Percentiles rank a stretch among this genome's conserved stretches.
phyloP scores from a whole-genome alignment of 92 coral and sea anemone genomes.

The Plumapathes pennacea region DNA sequence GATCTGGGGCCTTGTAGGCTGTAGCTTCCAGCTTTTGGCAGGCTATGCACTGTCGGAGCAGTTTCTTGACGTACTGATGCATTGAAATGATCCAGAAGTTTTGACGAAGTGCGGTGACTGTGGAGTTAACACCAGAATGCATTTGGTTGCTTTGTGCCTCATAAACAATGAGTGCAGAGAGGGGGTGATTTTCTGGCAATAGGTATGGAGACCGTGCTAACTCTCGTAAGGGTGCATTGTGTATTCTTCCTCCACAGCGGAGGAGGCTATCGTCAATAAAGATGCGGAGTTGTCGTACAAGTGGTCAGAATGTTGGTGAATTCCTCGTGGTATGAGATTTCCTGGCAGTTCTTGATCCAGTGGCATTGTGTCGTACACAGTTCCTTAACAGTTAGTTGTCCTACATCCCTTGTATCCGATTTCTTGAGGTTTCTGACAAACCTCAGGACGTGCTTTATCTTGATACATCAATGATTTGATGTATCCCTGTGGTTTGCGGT shows the following conservation, averaged over 20 bases:
- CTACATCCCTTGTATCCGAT: too few relatives aligned
- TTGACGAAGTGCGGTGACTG: conserved; percentile 34
- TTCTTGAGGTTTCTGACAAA: too few relatives aligned
- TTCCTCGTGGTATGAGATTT: too few relatives aligned
- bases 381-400: too few relatives aligned
- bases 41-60: conserved; percentile 25
- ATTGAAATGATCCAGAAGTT: conserved; percentile 30
- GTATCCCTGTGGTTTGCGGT: too few relatives aligned
- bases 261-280: conserved; percentile 31
- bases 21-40: neutral
- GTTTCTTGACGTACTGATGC: conserved; percentile 23
- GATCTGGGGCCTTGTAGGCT: conserved; percentile 54
- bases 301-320: too few relatives aligned
- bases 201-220: conserved; percentile 31
- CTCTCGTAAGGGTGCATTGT: conserved; percentile 33
- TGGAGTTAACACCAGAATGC: conserved; percentile 46
- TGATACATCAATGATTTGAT: too few relatives aligned
- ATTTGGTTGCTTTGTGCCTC: conserved; percentile 29
- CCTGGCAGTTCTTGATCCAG: too few relatives aligned
- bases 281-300: conserved; percentile 15
- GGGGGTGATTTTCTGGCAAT: conserved; percentile 26
- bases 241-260: conserved; percentile 57
- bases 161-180: conserved; percentile 26
- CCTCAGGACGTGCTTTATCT: too few relatives aligned
- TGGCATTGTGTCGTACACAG: too few relatives aligned